Conservation (phyloP, 2,113 vertebrate species). For the Aegotheles bennettii region DNA sequence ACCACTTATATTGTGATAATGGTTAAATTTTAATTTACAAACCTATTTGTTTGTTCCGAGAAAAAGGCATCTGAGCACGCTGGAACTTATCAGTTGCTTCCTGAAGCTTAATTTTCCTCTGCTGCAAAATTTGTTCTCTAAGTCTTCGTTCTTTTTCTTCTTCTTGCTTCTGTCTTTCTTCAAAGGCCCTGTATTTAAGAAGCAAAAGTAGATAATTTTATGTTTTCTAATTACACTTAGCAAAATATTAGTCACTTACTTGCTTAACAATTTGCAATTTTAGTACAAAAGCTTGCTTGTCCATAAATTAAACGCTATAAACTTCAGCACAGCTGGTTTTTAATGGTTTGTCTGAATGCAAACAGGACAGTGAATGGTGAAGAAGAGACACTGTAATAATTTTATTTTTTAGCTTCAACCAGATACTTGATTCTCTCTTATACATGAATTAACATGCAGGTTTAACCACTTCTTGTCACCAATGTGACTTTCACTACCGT, state of each 20-base stretch:
- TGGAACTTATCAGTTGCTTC: constrained; percentile 90
- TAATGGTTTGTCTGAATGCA: not conserved
- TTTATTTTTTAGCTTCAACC: not conserved
- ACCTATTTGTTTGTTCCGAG: constrained; percentile 79
- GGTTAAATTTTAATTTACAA: constrained; percentile 2
- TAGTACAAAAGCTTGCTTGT: not conserved
- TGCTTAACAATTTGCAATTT: not conserved
- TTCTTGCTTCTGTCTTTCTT: constrained; percentile 79
- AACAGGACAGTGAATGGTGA: not conserved
- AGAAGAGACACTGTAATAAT: not conserved
- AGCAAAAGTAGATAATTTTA: not conserved
- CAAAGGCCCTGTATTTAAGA: constrained; percentile 79
- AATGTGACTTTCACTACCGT: not conserved
- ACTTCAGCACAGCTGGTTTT: not conserved
- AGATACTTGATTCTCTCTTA: not conserved
- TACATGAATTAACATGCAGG: not conserved
- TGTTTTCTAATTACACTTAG: not conserved
- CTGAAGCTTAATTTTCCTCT: constrained; percentile 82
- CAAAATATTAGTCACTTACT: not conserved
- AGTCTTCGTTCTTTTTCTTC: constrained; percentile 80
- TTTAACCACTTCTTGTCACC: not conserved
- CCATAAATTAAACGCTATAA: not conserved
- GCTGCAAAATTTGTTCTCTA: constrained; percentile 82
- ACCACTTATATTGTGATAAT: not conserved
- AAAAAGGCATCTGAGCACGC: constrained; percentile 76